These are phyloP conservation scores for Diplazon laetatorius DNA, from an alignment of 2,888 invertebrate genomes.

Conservation along the genomic window DNA sequence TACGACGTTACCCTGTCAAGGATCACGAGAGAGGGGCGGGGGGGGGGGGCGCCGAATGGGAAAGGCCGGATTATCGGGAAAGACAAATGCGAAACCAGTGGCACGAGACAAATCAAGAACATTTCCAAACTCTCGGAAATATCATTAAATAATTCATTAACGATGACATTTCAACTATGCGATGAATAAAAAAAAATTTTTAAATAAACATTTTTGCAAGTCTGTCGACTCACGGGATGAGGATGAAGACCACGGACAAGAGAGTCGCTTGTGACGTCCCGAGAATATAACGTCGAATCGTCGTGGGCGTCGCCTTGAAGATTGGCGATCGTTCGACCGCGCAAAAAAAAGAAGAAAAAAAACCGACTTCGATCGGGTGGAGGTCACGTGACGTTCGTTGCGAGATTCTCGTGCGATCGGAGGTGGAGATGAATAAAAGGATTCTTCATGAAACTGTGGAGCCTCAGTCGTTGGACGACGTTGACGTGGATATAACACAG, in stretches of 20 bases:
- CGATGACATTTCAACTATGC: too few relatives aligned
- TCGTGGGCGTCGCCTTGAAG: too few relatives aligned
- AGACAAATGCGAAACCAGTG: neutral
- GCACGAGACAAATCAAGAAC: neutral
- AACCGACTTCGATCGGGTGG: too few relatives aligned
- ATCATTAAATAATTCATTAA: neutral
- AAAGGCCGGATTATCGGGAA: neutral
- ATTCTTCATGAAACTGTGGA: neutral
- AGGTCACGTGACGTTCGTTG: neutral
- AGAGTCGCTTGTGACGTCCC: too few relatives aligned
- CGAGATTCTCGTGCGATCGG: neutral
- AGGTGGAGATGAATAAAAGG: neutral
- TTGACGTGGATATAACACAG: too few relatives aligned
- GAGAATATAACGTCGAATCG: too few relatives aligned
- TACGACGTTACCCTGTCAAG: neutral
- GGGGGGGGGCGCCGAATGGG: neutral
- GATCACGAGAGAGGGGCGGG: too few relatives aligned
- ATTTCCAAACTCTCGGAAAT: neutral
- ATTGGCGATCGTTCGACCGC: too few relatives aligned
- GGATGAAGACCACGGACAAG: too few relatives aligned
- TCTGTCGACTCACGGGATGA: too few relatives aligned
- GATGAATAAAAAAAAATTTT: too few relatives aligned
- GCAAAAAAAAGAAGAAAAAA: neutral
- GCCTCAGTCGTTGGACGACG: neutral
- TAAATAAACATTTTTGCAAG: too few relatives aligned